Base-by-base conservation (phyloP, 2,113 vertebrate genomes). In the Macroglossus sobrinus region DNA sequence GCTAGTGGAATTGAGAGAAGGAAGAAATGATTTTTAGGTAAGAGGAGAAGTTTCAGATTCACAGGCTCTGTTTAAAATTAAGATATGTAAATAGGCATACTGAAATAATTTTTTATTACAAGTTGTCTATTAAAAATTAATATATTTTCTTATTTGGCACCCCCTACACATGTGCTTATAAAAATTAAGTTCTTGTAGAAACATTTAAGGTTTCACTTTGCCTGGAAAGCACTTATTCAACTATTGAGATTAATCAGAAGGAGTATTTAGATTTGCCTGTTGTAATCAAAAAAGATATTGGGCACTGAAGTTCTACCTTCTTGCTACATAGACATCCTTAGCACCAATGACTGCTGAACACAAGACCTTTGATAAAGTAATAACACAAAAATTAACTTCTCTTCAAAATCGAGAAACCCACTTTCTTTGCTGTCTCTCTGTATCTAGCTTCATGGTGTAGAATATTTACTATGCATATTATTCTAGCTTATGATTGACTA, bases 221-320 rank as follows among this genome's bases (percentile, higher is more conserved):
- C 57, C 66, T 94, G 35, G 76, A 95, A 97, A 95, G 87, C 96
- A 87, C 92, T 85, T 96, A 89, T 93, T 97, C 96, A 96, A 84
- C 72, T 97, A 93, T 96, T 98, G 96, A 97, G 69, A 97, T 94
- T 96, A 94, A 96, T 93, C 94, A 96, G 92, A 90, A 94, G 93
- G 79, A 93, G 84, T 84, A 98, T 98, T 97, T 97, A 95, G 95
- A 43, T 94, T 96, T 96, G 80, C 95, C 93, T 92, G 66, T 95
- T 97, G 91, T 90, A 97, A 97, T 80, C 57, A 81, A 74, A 96
- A 95, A 80, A 86, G 47, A 81, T n/a, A 87, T 1, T 81, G 55
- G 88, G 40, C 47, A 71, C 63, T 81, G 94, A 94, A 96, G 84
- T 84, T 76, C 40, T 80, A 95, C 87, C 80, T 93, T 68, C 16